Evolutionary conservation across 2,113 vertebrate genomes (phyloP).

Genomic region (Salvelinus sp.): DNA sequence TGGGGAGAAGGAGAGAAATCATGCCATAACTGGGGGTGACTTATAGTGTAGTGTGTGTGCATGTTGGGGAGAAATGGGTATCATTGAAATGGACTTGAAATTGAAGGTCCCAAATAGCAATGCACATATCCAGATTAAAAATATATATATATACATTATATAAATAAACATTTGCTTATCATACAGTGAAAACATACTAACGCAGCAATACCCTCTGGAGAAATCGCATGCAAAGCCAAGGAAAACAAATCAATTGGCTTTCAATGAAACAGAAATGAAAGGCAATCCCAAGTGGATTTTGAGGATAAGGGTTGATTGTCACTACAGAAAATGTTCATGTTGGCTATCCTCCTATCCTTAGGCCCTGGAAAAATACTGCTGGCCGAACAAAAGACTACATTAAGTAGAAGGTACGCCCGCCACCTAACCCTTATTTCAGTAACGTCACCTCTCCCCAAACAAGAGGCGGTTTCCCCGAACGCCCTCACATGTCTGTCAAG

Average conservation of each 20-base stretch:
- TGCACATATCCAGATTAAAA: not conserved
- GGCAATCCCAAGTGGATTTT: not conserved
- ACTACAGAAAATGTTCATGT: not conserved
- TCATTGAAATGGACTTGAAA: not conserved
- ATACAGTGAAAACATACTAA: slow-evolving; percentile 4
- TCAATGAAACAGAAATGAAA: slow-evolving; percentile 5
- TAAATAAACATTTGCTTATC: not conserved
- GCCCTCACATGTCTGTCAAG: not conserved
- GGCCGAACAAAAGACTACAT: not conserved
- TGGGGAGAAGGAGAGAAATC: not conserved
- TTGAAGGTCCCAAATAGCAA: not conserved
- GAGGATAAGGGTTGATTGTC: slow-evolving; percentile 56
- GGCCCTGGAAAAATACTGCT: slow-evolving; percentile 32
- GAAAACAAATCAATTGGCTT: slow-evolving; percentile 43
- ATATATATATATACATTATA: not conserved
- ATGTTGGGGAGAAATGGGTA: not conserved
- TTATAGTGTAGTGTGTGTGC: not conserved
- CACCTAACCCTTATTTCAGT: slow-evolving; percentile 21
- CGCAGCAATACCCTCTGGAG: slow-evolving; percentile 35
- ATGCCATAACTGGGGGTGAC: not conserved
- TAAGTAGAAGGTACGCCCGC: not conserved
- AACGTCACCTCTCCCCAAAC: slow-evolving; percentile 39
- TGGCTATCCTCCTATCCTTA: slow-evolving; percentile 34
- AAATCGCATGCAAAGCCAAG: slow-evolving; percentile 58
- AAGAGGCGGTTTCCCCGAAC: slow-evolving; percentile 29